Conservation (phyloP, 2,113 vertebrate species). For the Gnathonemus echidnorhynchus region DNA sequence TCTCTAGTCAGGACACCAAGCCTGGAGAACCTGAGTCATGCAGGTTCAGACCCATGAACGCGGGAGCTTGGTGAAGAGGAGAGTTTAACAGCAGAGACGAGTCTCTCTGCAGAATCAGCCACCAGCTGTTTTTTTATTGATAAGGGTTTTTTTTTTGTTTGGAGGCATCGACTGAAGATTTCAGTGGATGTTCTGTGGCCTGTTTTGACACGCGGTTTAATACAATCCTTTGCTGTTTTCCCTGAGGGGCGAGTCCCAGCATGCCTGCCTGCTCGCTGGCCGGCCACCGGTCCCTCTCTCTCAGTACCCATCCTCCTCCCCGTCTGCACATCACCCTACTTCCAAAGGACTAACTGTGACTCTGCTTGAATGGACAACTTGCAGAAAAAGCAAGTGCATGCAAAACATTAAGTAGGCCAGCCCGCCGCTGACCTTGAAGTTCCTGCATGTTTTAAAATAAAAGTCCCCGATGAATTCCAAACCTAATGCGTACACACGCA, state of each 20-base stretch:
- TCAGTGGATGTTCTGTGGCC: background rate
- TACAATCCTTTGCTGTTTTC: background rate
- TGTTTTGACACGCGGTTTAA: background rate
- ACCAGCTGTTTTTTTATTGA: background rate
- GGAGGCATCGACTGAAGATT: background rate
- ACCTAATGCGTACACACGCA: background rate
- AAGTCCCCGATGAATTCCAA: background rate
- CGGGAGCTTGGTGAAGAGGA: background rate
- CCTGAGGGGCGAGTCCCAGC: background rate
- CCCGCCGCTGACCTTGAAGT: background rate
- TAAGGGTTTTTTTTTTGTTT: background rate
- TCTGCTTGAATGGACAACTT: background rate
- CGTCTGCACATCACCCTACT: background rate
- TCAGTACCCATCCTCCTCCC: background rate
- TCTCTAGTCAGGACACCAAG: slow-evolving; percentile 14
- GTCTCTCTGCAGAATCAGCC: background rate
- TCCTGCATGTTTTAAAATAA: slow-evolving; percentile 5
- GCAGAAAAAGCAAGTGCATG: background rate
- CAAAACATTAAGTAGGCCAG: slow-evolving; percentile 17
- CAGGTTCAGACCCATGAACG: background rate
- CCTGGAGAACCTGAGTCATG: slow-evolving; percentile 45
- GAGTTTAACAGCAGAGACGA: background rate
- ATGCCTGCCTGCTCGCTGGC: background rate
- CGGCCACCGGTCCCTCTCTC: background rate
- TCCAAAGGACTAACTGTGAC: background rate